These are phyloP conservation scores for Bubo scandiacus DNA, from an alignment of 2,113 vertebrate species.

Conservation along the genomic window DNA sequence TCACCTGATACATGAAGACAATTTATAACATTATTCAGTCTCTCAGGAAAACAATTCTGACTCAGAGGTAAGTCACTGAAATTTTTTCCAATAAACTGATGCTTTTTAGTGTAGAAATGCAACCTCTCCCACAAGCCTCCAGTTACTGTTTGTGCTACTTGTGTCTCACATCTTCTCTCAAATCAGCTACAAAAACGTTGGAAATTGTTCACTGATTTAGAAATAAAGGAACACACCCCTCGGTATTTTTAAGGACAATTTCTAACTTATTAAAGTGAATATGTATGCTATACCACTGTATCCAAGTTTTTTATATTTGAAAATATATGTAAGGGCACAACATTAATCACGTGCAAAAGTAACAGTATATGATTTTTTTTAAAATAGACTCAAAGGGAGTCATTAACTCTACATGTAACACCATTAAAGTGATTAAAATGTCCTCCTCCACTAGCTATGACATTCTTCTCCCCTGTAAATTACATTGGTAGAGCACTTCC, in stretches of 20 bases:
- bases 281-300: not conserved
- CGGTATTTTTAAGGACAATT: not conserved
- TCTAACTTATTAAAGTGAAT: not conserved
- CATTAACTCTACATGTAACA: constrained; percentile 61
- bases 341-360: constrained; percentile 23
- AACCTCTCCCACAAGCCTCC: not conserved
- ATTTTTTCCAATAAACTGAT: not conserved
- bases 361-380: constrained; percentile 8
- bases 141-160: not conserved
- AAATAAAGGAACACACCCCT: not conserved
- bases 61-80: not conserved
- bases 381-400: constrained; percentile 54
- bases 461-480: constrained; percentile 69
- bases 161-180: not conserved
- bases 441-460: constrained; percentile 65
- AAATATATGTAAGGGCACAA: constrained; percentile 19
- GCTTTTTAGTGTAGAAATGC: not conserved
- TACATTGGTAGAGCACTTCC: constrained; percentile 39
- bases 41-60: not conserved
- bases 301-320: not conserved
- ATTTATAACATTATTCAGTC: not conserved
- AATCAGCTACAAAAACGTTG: not conserved
- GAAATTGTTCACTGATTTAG: not conserved
- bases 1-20: not conserved
- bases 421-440: constrained; percentile 70